A percentile compares a stretch with the other conserved stretches of the same genome.
phyloP scores from a whole-genome alignment of 2,797 vertebrate species.

The Poecilia velifera region DNA sequence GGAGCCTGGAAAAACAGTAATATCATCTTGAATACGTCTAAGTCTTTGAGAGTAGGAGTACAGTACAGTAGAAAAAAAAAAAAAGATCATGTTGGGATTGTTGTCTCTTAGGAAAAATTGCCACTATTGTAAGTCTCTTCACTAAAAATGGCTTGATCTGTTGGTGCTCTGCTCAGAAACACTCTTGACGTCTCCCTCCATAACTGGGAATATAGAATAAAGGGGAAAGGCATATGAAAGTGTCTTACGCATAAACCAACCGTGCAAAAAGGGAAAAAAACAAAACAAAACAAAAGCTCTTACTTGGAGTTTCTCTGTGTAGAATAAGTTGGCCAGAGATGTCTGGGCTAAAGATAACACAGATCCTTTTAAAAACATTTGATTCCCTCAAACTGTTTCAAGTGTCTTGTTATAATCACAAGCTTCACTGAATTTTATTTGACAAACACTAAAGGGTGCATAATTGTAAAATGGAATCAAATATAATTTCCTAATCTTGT shows the following conservation, averaged over 20 bases:
- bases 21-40: not conserved
- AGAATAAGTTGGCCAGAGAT: not conserved
- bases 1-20: not conserved
- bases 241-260: not conserved
- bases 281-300: not conserved
- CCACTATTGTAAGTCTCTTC: not conserved
- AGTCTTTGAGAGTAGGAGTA: not conserved
- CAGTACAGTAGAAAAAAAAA: not conserved
- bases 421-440: not conserved
- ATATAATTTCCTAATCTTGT: not conserved
- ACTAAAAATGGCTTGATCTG: not conserved
- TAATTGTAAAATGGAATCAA: not conserved
- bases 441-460: not conserved
- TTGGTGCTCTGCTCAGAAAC: not conserved
- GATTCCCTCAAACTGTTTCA: not conserved
- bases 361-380: not conserved
- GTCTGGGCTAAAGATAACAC: not conserved
- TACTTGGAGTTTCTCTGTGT: not conserved
- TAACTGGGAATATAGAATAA: not conserved
- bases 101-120: not conserved
- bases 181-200: not conserved
- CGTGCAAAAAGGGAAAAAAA: not conserved
- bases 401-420: not conserved
- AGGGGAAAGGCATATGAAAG: not conserved
- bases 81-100: not conserved